Evolutionary conservation across 1,140 invertebrate genomes (phyloP), one percentile per base, ranked within the genome.

Genomic region (Zaprionus nigranus): DNA sequence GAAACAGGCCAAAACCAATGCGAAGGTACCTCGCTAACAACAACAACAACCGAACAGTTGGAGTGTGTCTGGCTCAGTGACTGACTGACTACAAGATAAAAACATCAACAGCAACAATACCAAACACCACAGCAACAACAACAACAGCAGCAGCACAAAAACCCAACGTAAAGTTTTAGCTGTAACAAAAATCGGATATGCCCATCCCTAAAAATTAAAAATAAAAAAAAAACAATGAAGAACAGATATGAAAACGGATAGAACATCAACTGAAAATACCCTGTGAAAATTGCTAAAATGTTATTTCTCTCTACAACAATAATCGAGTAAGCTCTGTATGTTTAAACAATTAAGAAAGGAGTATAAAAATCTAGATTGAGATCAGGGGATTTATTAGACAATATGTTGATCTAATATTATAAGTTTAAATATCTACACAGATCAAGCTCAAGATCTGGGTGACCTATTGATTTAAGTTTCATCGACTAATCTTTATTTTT

Each of bases 131-230:
- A n/a, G n/a, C n/a, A 82, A 64, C 78, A 80, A 65, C 70, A 78
- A 79, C 66, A 22, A 60, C 68, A 84, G 58, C 67, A 71, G 66
- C 67, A 43, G 58, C 43, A 75, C 73, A 74, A 79, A 63, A 81
- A 75, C 63, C 59, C 60, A 77, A 66, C 74, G 74, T 60, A 60
- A 72, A 76, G 67, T 84, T 80, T 77, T 73, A 81, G 81, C 78
- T 84, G 81, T 83, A 85, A 85, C 82, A 79, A 85, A 79, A 86
- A 90, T 90, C 86, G 86, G 86, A 90, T 90, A 90, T 90, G 86
- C 86, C 86, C 86, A 90, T 90, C 86, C 86, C 86, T 80, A 87
- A 90, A 84, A 88, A 78, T 79, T 56, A 58, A 49, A 76, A 69
- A n/a, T 20, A 59, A 74, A 24, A 60, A n/a, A 40, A 46, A 62